A percentile compares a stretch with the other conserved stretches of the same genome.
Conservation (phyloP, 35 echinoderm and acorn worm genomes). For the Ptychodera flava region DNA sequence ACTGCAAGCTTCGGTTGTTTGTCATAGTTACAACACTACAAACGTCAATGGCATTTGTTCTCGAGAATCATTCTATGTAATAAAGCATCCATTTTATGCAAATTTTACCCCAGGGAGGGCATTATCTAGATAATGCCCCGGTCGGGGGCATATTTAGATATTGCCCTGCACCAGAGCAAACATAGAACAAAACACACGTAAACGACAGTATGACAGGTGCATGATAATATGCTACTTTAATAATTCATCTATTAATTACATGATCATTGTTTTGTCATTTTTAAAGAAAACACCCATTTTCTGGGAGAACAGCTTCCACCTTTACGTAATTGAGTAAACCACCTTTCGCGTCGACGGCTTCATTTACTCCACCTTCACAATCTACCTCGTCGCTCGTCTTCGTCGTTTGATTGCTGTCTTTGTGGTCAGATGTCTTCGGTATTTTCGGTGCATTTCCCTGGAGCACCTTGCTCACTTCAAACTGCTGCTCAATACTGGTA, state of each 20-base stretch:
- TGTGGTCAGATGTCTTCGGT: neutral
- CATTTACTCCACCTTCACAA: neutral
- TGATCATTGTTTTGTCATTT: neutral
- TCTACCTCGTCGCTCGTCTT: neutral
- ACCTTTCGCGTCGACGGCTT: neutral
- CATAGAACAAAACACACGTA: neutral
- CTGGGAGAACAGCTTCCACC: neutral
- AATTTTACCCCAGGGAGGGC: neutral
- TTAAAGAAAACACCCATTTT: neutral
- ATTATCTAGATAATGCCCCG: neutral
- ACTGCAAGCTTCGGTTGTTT: too few species aligned
- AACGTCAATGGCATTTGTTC: neutral
- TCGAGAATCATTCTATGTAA: neutral
- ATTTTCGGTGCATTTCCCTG: neutral
- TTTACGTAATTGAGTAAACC: neutral
- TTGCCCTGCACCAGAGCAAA: neutral
- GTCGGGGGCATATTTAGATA: neutral
- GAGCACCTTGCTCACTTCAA: neutral
- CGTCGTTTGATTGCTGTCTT: neutral
- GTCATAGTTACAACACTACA: neutral
- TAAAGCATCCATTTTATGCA: neutral
- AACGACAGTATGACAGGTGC: neutral
- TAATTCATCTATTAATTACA: neutral
- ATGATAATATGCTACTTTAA: neutral
- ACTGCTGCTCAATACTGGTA: neutral